These are phyloP conservation scores for Liodrosophila aerea DNA, from an alignment of 2,888 invertebrate species.

Conservation along the genomic window DNA sequence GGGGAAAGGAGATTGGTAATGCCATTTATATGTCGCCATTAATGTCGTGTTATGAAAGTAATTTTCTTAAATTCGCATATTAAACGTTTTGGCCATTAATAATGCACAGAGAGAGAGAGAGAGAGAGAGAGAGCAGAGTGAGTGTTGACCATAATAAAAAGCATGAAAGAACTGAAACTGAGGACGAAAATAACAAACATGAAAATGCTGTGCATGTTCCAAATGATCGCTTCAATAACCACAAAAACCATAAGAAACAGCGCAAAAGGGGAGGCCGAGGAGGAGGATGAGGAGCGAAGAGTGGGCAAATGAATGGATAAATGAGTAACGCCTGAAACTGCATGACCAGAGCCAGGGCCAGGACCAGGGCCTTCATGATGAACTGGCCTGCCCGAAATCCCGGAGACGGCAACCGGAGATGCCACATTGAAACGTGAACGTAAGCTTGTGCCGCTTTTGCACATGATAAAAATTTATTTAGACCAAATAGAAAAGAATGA, in stretches of 20 bases:
- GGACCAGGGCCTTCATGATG: conserved; percentile 46
- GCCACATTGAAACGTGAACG: neutral
- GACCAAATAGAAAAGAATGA: conserved; percentile 77
- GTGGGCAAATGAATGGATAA: conserved; percentile 49
- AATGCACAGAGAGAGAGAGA: conserved; percentile 27
- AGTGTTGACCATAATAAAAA: neutral
- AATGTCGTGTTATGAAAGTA: conserved; percentile 75
- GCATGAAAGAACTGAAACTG: conserved; percentile 3
- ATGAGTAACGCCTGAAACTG: conserved; percentile 58
- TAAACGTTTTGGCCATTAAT: conserved; percentile 71
- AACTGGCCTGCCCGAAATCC: conserved; percentile 27
- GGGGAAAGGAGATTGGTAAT: conserved; percentile 18
- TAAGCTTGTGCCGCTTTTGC: conserved; percentile 52
- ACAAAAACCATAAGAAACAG: conserved; percentile 77
- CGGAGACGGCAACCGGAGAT: neutral
- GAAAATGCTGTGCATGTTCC: conserved; percentile 77
- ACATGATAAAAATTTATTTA: conserved; percentile 78
- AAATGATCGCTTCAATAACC: conserved; percentile 79
- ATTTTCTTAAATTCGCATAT: conserved; percentile 77
- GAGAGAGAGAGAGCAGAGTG: neutral
- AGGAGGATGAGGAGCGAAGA: conserved; percentile 1
- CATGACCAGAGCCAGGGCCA: neutral
- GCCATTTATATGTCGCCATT: conserved; percentile 65
- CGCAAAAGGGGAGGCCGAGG: neutral
- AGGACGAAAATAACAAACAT: conserved; percentile 56